Conservation (phyloP, 2,888 invertebrate species). For the Leptinotarsa rubiginosa region DNA sequence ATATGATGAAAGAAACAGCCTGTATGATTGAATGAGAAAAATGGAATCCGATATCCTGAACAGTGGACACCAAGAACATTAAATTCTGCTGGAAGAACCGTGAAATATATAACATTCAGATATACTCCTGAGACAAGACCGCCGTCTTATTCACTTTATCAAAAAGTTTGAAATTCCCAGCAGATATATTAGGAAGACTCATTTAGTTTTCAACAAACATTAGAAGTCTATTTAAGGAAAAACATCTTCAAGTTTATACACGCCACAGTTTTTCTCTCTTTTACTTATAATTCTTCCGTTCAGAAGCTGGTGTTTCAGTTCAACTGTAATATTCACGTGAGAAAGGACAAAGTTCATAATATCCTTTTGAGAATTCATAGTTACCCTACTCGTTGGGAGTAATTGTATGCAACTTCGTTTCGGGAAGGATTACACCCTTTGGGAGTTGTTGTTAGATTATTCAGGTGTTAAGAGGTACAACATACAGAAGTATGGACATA, state of each 20-base stretch:
- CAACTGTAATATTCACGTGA: conserved; percentile 8
- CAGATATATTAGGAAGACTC: background rate
- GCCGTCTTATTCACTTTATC: background rate
- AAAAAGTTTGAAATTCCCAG: background rate
- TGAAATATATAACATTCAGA: background rate
- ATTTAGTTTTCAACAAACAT: background rate
- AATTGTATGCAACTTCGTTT: background rate
- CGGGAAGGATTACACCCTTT: background rate
- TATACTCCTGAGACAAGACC: background rate
- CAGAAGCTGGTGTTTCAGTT: background rate
- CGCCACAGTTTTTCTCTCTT: background rate
- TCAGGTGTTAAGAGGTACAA: background rate
- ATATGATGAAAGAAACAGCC: too few relatives aligned
- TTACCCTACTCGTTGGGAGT: background rate
- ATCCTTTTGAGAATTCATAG: conserved; percentile 4
- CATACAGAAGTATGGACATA: background rate
- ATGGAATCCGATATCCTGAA: too few relatives aligned
- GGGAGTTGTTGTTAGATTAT: background rate
- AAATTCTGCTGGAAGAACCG: background rate
- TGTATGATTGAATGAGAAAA: too few relatives aligned
- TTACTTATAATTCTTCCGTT: background rate
- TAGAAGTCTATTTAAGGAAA: background rate
- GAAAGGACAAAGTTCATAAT: background rate
- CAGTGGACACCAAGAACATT: too few relatives aligned
- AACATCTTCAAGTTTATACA: background rate